Conservation (phyloP, 2,888 invertebrate genomes). For the Tipula helvola region DNA sequence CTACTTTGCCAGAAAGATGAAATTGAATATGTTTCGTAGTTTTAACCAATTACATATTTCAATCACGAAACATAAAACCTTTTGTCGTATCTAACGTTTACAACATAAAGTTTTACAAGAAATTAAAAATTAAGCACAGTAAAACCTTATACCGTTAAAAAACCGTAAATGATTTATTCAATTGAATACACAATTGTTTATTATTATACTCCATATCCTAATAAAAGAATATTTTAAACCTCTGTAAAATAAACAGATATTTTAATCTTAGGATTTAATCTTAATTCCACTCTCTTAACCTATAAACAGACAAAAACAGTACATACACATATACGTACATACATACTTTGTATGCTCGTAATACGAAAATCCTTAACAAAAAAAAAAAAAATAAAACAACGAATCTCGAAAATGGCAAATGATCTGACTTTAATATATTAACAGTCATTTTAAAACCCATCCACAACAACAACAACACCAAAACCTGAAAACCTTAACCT, state of each 20-base stretch:
- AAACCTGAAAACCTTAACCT: neutral
- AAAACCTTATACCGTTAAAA: neutral
- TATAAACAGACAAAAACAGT: neutral
- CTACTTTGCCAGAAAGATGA: no score
- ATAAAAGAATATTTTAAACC: neutral
- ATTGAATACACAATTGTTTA: neutral
- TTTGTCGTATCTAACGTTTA: neutral
- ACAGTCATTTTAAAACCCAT: neutral
- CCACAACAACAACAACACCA: neutral
- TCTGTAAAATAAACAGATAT: slow-evolving; percentile 4
- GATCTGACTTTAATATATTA: neutral
- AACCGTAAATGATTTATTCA: neutral
- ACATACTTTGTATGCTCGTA: neutral
- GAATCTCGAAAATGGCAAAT: neutral
- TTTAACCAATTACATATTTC: no score
- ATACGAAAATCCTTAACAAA: neutral
- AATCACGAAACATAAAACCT: no score
- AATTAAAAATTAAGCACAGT: neutral
- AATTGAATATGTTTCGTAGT: no score
- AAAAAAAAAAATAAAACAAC: neutral
- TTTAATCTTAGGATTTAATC: neutral
- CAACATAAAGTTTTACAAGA: neutral
- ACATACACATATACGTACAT: neutral
- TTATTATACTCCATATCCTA: neutral
- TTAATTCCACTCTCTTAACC: neutral